Base-by-base conservation (phyloP, 2,797 vertebrate species). In the Denticeps clupeoides region DNA sequence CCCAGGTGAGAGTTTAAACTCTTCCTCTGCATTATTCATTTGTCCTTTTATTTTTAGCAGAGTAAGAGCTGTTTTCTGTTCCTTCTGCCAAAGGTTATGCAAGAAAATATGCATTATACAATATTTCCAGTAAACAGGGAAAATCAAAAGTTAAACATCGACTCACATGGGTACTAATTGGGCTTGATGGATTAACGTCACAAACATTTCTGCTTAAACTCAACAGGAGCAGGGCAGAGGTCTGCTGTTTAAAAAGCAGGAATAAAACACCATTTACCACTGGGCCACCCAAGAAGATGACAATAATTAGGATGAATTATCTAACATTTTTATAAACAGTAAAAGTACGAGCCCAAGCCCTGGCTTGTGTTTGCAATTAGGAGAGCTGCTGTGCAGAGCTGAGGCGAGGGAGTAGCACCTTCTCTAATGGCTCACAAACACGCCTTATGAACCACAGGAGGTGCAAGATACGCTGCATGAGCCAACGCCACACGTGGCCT, bases 21-120 rank as follows among this genome's bases (percentile, higher is more conserved):
- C 15, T 46, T 56, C 55, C 48, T 51, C 1, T 77, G 53, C 62
- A 79, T 77, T 69, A 75, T 79, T 77, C 65, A 76, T 69, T 3
- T 28, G 38, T 55, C 25, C 6, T 2, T 47, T n/a, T 79, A 75
- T 76, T 74, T 79, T 72, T 71, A 76, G 69, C 45, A 2, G 1
- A 23, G 1, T n/a, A n/a, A n/a, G n/a, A n/a, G n/a, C 50, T 32
- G 42, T 28, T 47, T 57, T 51, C 60, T 29, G 49, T 55, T 29
- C 11, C 42, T 9, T 47, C 45, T 41, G 42, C 58, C 56, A 35
- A 24, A 53, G 31, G 50, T 76, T 77, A 69, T 38, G 57, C 53
- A 75, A 76, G 63, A 45, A 11, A 23, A 12, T 9, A 22, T 72
- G 55, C 73, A 76, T 74, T 68, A 68, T 62, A 47, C 19, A 73